Evolutionary conservation across 2,888 invertebrate species (phyloP).

Genomic region (Xestobium rufovillosum): DNA sequence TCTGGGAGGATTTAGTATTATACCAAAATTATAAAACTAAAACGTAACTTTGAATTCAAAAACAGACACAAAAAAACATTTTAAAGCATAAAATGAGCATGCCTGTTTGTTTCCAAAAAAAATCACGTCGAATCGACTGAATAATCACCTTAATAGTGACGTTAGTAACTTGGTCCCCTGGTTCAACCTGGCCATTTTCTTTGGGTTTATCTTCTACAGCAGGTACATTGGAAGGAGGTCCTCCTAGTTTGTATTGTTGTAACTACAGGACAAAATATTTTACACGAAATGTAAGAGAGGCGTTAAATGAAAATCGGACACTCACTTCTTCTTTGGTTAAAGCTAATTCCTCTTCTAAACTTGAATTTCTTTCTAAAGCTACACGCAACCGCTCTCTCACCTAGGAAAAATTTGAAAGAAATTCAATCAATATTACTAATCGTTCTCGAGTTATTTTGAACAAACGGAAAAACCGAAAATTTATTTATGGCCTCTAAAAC

Average conservation of each 20-base stretch:
- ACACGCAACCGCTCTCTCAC: conserved; percentile 94
- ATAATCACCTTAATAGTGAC: too few relatives aligned
- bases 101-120: too few relatives aligned
- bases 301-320: conserved; percentile 11
- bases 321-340: conserved; percentile 93
- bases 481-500: too few relatives aligned
- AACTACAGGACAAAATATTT: conserved; percentile 48
- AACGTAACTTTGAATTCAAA: too few relatives aligned
- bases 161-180: conserved; percentile 46
- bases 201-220: conserved; percentile 60
- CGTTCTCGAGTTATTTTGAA: too few relatives aligned
- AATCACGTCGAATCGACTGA: too few relatives aligned
- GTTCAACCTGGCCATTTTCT: conserved; percentile 69
- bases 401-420: conserved; percentile 46
- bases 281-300: conserved; percentile 6
- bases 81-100: too few relatives aligned
- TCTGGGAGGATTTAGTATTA: too few relatives aligned
- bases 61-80: too few relatives aligned
- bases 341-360: conserved; percentile 92
- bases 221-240: conserved; percentile 52
- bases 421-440: conserved; percentile 4
- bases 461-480: too few relatives aligned
- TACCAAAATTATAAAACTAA: too few relatives aligned
- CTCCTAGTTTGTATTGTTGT: conserved; percentile 74
- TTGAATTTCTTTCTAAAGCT: conserved; percentile 91